Base-by-base conservation (phyloP, 2,797 vertebrate genomes). In the Columba guinea region DNA sequence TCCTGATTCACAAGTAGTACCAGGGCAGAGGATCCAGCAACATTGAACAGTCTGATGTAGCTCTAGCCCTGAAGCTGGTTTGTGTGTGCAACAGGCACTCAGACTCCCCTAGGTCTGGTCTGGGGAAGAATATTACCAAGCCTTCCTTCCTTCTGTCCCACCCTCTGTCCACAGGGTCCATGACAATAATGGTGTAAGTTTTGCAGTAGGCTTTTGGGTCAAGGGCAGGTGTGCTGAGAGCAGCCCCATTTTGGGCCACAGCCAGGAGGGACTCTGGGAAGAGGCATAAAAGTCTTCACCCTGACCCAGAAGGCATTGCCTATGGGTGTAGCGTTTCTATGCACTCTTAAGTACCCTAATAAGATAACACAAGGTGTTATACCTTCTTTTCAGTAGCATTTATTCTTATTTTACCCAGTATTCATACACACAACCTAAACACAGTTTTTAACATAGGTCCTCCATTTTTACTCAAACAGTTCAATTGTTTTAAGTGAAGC, bases 321-420 rank as follows among this genome's bases (percentile, higher is more conserved):
- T 39, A 5, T 11, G 37, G n/a, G 2, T 60, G 14, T 28, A 58
- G 9, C 12, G 4, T 70, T 58, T 46, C 27, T 21, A 10, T 0
- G 2, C 2, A n/a, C 17, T 35, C 44, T 44, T 65, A 18, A 8
- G 58, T 71, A 3, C 23, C 4, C 21, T 5, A 9, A 10, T 10
- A 62, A n/a, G 19, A 49, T 24, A 51, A 67, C 17, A 73, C 9
- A 59, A 62, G n/a, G 16, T 7, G 3, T 63, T 51, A 55, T 48
- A 21, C 1, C 18, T 20, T 37, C 13, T 75, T 87, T 73, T 46
- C 15, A 30, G 28, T 9, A 74, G n/a, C 52, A 9, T 48, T 81
- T 77, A 55, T 49, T 59, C 48, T 63, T 64, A 39, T 56, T 83
- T 76, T 80, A 70, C 30, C 9, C 13, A 55, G 32, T 75, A 28